Conservation (phyloP, 2,888 invertebrate genomes). For the Rhogogaster chlorosoma region DNA sequence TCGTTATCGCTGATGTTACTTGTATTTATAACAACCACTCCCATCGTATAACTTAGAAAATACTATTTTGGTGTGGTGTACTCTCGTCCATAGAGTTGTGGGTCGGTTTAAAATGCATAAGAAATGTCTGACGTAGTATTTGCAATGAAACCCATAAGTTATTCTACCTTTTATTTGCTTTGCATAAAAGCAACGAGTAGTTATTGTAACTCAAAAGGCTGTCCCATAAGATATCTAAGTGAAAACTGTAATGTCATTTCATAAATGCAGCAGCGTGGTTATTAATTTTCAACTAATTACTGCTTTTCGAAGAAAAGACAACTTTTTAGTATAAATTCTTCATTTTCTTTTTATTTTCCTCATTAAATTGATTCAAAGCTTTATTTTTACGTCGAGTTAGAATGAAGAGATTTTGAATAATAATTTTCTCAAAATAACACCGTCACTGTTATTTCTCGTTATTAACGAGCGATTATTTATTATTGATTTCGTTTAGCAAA, state of each 20-base stretch:
- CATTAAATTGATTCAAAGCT: background rate
- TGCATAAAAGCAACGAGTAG: background rate
- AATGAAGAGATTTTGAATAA: background rate
- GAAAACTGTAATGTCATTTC: slow-evolving; percentile 18
- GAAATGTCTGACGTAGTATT: slow-evolving; percentile 23
- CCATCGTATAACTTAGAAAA: slow-evolving; percentile 30
- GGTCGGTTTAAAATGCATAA: slow-evolving; percentile 26
- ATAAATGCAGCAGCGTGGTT: background rate
- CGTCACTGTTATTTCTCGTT: background rate
- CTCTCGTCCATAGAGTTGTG: slow-evolving; percentile 33
- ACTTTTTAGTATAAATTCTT: background rate
- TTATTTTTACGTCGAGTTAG: background rate
- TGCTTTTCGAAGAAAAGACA: background rate
- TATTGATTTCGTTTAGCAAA: background rate
- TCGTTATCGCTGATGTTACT: background rate
- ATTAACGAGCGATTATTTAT: background rate
- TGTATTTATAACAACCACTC: slow-evolving; percentile 20
- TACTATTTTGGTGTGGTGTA: slow-evolving; percentile 34
- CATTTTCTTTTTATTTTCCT: background rate
- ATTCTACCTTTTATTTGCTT: background rate
- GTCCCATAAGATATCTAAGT: background rate
- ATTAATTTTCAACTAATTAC: background rate
- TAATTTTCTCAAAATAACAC: background rate
- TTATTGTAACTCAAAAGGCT: background rate
- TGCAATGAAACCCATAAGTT: slow-evolving; percentile 17